phyloP scores from a whole-genome alignment of 2,113 vertebrate genomes.

The Sinosuthora webbiana region DNA sequence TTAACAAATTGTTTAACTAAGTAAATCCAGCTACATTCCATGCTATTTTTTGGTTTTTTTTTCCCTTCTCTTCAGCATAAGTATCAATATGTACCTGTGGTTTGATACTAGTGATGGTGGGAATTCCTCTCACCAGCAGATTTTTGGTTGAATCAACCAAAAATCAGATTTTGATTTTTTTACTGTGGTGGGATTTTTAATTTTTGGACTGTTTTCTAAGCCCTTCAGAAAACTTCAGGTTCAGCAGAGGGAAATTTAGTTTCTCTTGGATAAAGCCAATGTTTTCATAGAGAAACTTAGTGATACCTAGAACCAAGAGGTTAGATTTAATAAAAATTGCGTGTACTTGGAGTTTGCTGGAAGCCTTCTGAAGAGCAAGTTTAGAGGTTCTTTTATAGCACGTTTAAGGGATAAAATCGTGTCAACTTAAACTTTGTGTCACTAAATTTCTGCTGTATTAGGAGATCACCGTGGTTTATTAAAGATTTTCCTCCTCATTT shows the following conservation, averaged over 20 bases:
- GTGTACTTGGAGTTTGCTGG: neutral
- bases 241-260: neutral
- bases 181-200: neutral
- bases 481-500: neutral
- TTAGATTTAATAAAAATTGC: neutral
- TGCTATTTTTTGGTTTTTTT: neutral
- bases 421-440: neutral
- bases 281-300: neutral
- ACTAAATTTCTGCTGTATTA: neutral
- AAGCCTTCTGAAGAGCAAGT: neutral
- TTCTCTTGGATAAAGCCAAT: neutral
- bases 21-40: neutral
- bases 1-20: neutral
- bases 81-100: neutral
- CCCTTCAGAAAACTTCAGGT: neutral
- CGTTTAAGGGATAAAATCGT: neutral
- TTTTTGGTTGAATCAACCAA: too few relatives aligned
- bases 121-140: neutral
- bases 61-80: neutral
- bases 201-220: neutral
- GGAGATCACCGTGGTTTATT: rapidly evolving
- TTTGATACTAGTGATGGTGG: neutral
- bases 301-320: neutral
- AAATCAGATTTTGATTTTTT: neutral
- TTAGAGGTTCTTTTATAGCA: neutral